Conservation (phyloP, 2,113 vertebrate genomes). For the Dasypus novemcinctus region DNA sequence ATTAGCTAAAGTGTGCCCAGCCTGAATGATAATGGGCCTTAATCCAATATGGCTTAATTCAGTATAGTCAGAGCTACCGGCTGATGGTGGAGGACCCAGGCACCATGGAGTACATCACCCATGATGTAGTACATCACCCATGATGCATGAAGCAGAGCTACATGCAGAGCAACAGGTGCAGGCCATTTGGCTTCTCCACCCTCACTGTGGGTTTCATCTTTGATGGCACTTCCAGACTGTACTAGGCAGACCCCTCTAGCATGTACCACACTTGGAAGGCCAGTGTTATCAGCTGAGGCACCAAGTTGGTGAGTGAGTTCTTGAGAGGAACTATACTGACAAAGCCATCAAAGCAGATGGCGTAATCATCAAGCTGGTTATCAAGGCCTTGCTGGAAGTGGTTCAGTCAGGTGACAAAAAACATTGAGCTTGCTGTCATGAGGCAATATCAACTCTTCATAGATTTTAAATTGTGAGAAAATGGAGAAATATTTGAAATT, state of each 20-base stretch:
- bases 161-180: slow-evolving; percentile 91
- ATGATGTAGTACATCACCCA: too few species aligned
- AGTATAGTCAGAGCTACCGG: too few species aligned
- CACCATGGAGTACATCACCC: too few species aligned
- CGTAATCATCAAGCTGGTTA: slow-evolving; percentile 89
- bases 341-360: slow-evolving; percentile 90
- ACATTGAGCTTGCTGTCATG: slow-evolving; percentile 90
- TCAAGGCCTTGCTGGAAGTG: slow-evolving; percentile 91
- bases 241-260: slow-evolving; percentile 91
- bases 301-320: slow-evolving; percentile 91
- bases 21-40: too few species aligned
- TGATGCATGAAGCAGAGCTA: slow-evolving; percentile 88
- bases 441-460: slow-evolving; percentile 86
- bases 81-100: too few species aligned
- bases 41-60: too few species aligned
- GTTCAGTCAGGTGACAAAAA: slow-evolving; percentile 91
- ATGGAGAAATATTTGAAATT: too few species aligned
- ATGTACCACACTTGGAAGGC: slow-evolving; percentile 95
- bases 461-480: too few species aligned
- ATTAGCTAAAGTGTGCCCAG: too few species aligned
- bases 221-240: slow-evolving; percentile 89
- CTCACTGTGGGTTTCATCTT: slow-evolving; percentile 92
- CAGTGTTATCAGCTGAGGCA: slow-evolving; percentile 90
- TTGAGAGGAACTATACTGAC: slow-evolving; percentile 91
- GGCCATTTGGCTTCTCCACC: slow-evolving; percentile 91